A percentile compares a stretch with the other conserved stretches of the same genome.
Evolutionary conservation across 2,888 invertebrate genomes (phyloP).

Genomic region (Invenusta paracnida): DNA sequence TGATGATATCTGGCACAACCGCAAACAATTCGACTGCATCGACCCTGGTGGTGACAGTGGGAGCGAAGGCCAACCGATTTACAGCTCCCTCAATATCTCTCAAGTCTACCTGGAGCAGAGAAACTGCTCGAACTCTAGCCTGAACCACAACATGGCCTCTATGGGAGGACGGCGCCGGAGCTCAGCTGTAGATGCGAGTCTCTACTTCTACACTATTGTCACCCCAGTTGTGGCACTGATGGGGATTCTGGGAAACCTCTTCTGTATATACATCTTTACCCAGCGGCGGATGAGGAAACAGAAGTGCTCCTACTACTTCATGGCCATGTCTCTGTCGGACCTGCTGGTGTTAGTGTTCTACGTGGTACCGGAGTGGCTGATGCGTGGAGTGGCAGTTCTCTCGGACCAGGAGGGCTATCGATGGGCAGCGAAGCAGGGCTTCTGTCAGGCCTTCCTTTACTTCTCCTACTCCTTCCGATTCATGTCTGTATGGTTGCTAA

Average conservation of each 20-base stretch:
- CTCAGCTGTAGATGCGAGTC: background rate
- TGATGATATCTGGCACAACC: background rate
- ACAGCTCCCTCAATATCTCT: background rate
- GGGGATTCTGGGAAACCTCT: conserved; percentile 39
- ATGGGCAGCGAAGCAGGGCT: conserved; percentile 24
- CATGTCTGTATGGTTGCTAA: conserved; percentile 38
- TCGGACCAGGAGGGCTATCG: conserved; percentile 20
- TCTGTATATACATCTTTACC: conserved; percentile 35
- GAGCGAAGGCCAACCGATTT: background rate
- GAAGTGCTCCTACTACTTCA: conserved; percentile 39
- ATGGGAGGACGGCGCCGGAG: background rate
- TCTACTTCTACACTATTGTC: conserved; percentile 34
- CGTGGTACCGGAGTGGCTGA: conserved; percentile 41
- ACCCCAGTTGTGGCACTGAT: conserved; percentile 38
- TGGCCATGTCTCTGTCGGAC: conserved; percentile 33
- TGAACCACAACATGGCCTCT: background rate
- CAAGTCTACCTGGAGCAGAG: background rate
- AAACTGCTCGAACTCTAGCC: background rate
- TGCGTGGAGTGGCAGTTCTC: background rate
- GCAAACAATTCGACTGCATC: background rate
- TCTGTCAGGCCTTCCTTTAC: conserved; percentile 38
- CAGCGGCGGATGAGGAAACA: conserved; percentile 32
- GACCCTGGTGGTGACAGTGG: no score
- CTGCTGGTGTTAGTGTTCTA: conserved; percentile 40
- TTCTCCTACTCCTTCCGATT: conserved; percentile 37